phyloP scores from a whole-genome alignment of 2,888 invertebrate genomes.

The Cheilosia grossa region DNA sequence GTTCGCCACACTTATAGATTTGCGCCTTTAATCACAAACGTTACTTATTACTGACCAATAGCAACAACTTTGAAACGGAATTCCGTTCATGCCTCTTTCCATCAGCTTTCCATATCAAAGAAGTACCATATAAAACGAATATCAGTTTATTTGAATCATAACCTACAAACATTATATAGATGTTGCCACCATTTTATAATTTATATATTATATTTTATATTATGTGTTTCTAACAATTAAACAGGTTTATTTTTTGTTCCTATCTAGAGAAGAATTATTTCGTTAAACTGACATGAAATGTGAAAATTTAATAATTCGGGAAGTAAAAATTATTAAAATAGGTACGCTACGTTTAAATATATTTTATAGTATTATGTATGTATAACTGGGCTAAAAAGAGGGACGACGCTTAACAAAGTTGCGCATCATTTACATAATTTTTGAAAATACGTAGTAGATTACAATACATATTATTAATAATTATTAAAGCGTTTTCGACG shows the following conservation, averaged over 20 bases:
- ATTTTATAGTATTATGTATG: constrained; percentile 1
- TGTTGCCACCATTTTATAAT: constrained; percentile 4
- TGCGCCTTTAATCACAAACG: too few relatives aligned
- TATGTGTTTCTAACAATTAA: constrained; percentile 28
- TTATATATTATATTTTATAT: constrained; percentile 30
- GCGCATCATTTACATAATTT: background rate
- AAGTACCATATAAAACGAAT: constrained; percentile 42
- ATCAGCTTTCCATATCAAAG: background rate
- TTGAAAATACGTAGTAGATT: constrained; percentile 9
- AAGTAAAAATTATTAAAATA: constrained; percentile 63
- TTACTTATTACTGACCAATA: too few relatives aligned
- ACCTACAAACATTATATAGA: constrained; percentile 28
- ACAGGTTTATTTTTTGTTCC: constrained; percentile 12
- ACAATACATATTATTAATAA: background rate
- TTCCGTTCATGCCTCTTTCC: background rate
- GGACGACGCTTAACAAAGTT: constrained; percentile 8
- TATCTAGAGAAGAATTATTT: constrained; percentile 50
- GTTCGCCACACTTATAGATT: too few relatives aligned
- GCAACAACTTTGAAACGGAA: too few relatives aligned
- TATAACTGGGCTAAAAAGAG: constrained; percentile 36
- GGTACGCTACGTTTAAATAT: constrained; percentile 38
- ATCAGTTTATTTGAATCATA: constrained; percentile 62
- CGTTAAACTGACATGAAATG: constrained; percentile 47
- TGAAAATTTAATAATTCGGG: constrained; percentile 54
- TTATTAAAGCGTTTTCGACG: constrained; percentile 34